phyloP scores from a whole-genome alignment of 2,113 vertebrate genomes.

The Crotalus horridus region DNA sequence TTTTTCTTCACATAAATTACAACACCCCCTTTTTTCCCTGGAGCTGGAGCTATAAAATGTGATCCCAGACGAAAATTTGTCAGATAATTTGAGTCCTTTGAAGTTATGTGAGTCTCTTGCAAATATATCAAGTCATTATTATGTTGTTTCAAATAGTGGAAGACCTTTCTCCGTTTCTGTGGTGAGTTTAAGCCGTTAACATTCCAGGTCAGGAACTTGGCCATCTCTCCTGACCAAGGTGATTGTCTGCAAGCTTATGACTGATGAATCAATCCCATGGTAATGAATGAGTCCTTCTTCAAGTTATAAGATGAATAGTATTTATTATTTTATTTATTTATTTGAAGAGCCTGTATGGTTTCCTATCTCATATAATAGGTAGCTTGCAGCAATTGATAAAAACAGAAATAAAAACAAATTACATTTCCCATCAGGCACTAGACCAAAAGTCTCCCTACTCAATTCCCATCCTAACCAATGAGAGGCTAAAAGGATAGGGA shows the following conservation, averaged over 20 bases:
- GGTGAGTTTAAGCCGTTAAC: no score
- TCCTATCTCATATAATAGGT: not conserved
- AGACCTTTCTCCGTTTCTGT: no score
- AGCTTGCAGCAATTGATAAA: not conserved
- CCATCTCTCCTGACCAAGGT: not conserved
- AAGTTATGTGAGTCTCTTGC: no score
- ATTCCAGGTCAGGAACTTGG: no score
- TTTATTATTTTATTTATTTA: not conserved
- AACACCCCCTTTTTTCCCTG: no score
- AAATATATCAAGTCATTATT: no score
- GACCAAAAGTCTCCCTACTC: not conserved
- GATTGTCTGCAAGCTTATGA: not conserved
- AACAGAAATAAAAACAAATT: not conserved
- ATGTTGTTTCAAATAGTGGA: no score
- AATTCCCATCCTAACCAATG: not conserved
- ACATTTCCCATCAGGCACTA: not conserved
- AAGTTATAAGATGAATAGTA: not conserved
- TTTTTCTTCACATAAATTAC: no score
- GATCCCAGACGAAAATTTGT: no score
- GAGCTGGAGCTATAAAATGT: no score
- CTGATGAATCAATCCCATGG: not conserved
- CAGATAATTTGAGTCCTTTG: no score
- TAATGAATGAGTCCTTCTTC: not conserved
- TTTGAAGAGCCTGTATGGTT: not conserved
- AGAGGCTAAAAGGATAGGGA: not conserved